A percentile compares a stretch with the other conserved stretches of the same genome.
Conservation (phyloP, 2,888 invertebrate genomes). For the Drosophila percnosoma region DNA sequence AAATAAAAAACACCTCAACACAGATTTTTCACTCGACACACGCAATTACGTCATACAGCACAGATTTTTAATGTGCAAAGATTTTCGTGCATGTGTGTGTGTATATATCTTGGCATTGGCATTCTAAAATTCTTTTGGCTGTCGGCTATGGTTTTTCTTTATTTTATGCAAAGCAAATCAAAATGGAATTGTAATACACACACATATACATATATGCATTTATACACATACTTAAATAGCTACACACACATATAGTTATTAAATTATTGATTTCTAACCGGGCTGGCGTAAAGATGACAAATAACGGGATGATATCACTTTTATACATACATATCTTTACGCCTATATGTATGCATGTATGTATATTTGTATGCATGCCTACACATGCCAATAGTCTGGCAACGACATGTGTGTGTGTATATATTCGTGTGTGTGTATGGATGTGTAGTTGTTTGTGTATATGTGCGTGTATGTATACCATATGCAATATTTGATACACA, state of each 20-base stretch:
- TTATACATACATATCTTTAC: constrained; percentile 5
- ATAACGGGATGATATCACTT: constrained; percentile 44
- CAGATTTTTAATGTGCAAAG: constrained; percentile 12
- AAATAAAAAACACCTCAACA: background rate
- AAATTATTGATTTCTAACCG: constrained; percentile 25
- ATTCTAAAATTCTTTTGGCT: constrained; percentile 3
- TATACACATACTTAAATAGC: background rate
- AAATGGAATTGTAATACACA: background rate
- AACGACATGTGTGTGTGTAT: constrained; percentile 1
- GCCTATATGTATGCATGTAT: background rate
- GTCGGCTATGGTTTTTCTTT: background rate
- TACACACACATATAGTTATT: constrained; percentile 1
- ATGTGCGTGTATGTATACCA: background rate
- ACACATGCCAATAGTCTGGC: background rate
- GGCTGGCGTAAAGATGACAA: constrained; percentile 9
- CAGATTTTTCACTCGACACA: background rate
- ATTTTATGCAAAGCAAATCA: background rate
- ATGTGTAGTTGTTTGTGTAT: background rate
- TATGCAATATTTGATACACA: background rate
- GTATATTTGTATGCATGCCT: constrained; percentile 22
- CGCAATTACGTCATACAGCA: constrained; percentile 43
- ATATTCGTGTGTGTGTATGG: background rate
- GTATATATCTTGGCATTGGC: constrained; percentile 5
- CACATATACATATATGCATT: background rate
- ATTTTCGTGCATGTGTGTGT: constrained; percentile 3